Evolutionary conservation across 1,140 invertebrate species (phyloP).

Genomic region (Nasonia giraulti): DNA sequence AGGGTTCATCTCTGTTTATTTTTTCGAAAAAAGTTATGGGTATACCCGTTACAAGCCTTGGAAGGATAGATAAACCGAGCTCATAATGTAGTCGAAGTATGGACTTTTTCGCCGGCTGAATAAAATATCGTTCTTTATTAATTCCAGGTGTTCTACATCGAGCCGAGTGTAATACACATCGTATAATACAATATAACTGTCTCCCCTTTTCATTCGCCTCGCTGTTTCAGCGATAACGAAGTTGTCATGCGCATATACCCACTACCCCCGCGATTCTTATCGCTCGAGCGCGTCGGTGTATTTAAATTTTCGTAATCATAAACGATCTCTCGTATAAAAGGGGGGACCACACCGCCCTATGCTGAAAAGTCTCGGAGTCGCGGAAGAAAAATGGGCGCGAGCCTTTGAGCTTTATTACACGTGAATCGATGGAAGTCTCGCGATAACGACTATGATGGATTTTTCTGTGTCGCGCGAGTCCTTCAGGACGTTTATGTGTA

Average conservation of each 20-base stretch:
- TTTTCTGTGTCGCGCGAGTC: not conserved
- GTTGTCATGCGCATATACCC: not conserved
- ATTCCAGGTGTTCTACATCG: no score
- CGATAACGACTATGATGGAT: not conserved
- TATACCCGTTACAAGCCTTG: no score
- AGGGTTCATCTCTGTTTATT: no score
- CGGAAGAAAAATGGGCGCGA: not conserved
- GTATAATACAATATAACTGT: no score
- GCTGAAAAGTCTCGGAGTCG: not conserved
- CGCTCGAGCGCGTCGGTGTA: not conserved
- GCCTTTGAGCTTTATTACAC: not conserved
- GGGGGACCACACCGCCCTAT: not conserved
- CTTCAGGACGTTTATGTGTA: not conserved
- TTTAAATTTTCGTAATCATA: not conserved
- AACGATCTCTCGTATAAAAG: not conserved
- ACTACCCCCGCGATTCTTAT: not conserved
- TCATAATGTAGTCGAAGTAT: no score
- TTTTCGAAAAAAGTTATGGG: no score
- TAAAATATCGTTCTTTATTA: no score
- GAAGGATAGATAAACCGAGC: no score
- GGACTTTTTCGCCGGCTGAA: no score
- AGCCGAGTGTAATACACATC: no score
- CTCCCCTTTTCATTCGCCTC: no score
- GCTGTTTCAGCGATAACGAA: not conserved
- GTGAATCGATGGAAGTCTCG: not conserved